Base-by-base conservation (phyloP, 1,140 invertebrate species). In the Proctacanthus coquilletti region DNA sequence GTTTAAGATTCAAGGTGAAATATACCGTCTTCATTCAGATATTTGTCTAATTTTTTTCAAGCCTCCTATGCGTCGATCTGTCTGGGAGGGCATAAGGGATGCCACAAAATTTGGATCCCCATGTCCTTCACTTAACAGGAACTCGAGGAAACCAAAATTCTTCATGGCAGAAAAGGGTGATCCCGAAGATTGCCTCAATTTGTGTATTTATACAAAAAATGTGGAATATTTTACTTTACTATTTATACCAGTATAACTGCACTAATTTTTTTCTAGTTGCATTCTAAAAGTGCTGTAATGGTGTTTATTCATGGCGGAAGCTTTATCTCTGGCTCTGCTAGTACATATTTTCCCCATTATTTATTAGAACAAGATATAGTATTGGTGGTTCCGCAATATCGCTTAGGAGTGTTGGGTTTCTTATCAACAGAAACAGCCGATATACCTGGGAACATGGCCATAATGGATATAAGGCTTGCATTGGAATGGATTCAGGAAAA, bases 301-400 rank as follows among this genome's bases (percentile, higher is more conserved):
- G 49, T 60, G 17, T 60, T 58, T 36, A 45, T 60, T 17, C 56
- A 60, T 23, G 57, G 60, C 40, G 44, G 68, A 8, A 51, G 54
- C 21, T 59, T 51, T 34, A 49, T 47, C 34, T 53, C 55, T 42
- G 56, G 56, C 14, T 53, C 53, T 1, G 35, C 71, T 0, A 69
- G 69, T 34, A 71, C 68, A 2, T 80, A 80, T 48, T 74, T 75
- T 2, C 76, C 80, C 0, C 74, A 83, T 45, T 74, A 74, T 47
- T 53, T 91, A 1, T 60, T 88, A 1, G 78, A 84, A 36, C 61
- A 71, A 29, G 77, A 86, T 44, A 64, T 87, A 1, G 62, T 91
- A 4, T 62, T 88, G 0, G 80, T 89, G 3, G 77, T 79, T 1
- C 61, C 79, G 0, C 86, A 91, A 53, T 91, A 84, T 53, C 71